Base-by-base conservation (phyloP, 1,140 invertebrate species). In the Octopus sinensis region DNA sequence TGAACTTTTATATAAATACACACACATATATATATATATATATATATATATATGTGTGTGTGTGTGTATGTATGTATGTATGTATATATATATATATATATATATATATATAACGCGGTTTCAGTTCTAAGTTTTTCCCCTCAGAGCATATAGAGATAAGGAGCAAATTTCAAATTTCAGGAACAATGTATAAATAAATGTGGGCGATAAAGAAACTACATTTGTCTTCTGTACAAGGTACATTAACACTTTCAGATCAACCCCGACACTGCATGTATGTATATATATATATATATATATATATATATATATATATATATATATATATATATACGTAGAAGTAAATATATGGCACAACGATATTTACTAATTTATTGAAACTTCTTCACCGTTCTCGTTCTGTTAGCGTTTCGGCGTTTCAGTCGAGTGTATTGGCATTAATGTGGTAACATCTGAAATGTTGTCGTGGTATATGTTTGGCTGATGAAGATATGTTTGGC, bases 81-180 rank as follows among this genome's bases (percentile, higher is more conserved):
- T 62, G 17, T 62, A 62, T 62, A 62, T 62, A 62, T 62, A 62
- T 62, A 62, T 62, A 62, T 62, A 62, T 62, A 62, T 62, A 62
- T 62, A 62, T 62, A 62, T 62, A 62, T 62, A 62, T 62, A 62
- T 62, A 9, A 62, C 17, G 56, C 7, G 56, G 17, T 9, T 17
- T 9, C 56, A 9, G 6, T 62, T 62, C 17, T 6, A 17, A 6
- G 56, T 9, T 62, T 9, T 62, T 62, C 7, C 6, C 17, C 56
- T 62, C 17, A 17, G 6, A 6, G 17, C 7, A 9, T 62, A 62
- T 9, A 62, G 6, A 62, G 56, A 6, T 9, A 17, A 62, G 56
- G 56, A 9, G 56, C 17, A 9, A 17, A 9, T 62, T 9, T 9
- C 17, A 6, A 62, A 17, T 62, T 62, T 62, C 56, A 62, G 56